A percentile compares a stretch with the other conserved stretches of the same genome.
phyloP scores from a whole-genome alignment of 2,113 vertebrate genomes.

The Actinemys pallida region DNA sequence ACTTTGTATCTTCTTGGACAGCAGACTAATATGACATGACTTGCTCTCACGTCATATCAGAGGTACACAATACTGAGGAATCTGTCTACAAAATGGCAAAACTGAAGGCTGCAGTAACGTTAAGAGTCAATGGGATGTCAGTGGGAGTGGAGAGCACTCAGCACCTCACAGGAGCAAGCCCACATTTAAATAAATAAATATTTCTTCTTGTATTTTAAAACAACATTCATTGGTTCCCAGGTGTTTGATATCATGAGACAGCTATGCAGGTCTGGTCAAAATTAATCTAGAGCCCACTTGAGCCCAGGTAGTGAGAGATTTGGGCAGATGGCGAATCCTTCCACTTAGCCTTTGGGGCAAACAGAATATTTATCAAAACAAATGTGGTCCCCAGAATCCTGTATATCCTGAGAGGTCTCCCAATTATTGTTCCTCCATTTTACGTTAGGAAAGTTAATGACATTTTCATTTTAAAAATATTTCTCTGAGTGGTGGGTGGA shows the following conservation, averaged over 20 bases:
- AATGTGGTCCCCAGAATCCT: neutral
- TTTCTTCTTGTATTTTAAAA: neutral
- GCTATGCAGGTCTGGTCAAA: neutral
- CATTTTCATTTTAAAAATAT: no score
- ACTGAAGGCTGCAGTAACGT: neutral
- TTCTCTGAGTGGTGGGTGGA: no score
- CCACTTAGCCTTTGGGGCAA: neutral
- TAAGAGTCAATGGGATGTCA: accelerated
- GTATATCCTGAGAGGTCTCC: neutral
- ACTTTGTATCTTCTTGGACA: neutral
- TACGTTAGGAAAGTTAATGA: neutral
- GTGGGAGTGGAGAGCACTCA: neutral
- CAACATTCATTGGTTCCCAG: neutral
- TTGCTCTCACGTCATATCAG: neutral
- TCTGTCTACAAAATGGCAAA: neutral
- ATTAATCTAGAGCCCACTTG: neutral
- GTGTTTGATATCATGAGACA: neutral
- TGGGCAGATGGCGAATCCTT: neutral
- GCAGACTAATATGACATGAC: neutral
- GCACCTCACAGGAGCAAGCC: neutral
- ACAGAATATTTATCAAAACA: neutral
- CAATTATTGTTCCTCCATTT: neutral
- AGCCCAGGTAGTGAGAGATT: neutral
- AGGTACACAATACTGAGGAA: neutral
- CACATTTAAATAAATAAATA: neutral